phyloP scores from a whole-genome alignment of 2,888 invertebrate genomes.

The Hedychridium roseum region DNA sequence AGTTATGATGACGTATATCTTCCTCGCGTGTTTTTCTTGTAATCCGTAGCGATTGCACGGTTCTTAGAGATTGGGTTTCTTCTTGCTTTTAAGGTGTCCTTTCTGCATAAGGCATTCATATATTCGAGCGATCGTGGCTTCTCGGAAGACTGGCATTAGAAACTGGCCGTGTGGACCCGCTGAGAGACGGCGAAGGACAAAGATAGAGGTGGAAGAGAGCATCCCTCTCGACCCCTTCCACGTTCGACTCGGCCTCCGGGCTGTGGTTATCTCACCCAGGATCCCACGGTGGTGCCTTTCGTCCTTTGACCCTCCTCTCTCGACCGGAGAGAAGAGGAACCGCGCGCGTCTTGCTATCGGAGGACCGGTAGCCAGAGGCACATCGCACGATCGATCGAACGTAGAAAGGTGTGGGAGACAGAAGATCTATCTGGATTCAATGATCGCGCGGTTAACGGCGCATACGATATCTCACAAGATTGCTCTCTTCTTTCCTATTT shows the following conservation, averaged over 20 bases:
- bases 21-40: no score
- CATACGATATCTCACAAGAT: not conserved
- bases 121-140: slow-evolving; percentile 45
- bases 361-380: slow-evolving; percentile 21
- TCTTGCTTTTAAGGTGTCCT: no score
- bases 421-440: slow-evolving; percentile 37
- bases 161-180: slow-evolving; percentile 40
- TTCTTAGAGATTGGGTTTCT: no score
- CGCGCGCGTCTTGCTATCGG: slow-evolving; percentile 13
- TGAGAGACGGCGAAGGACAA: slow-evolving; percentile 5
- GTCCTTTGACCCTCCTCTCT: slow-evolving; percentile 51
- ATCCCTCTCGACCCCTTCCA: slow-evolving; percentile 21
- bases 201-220: slow-evolving; percentile 7
- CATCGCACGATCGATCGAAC: slow-evolving; percentile 35
- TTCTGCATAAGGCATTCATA: slow-evolving; percentile 50
- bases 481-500: not conserved
- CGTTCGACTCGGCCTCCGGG: slow-evolving; percentile 27
- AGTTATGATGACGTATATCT: no score
- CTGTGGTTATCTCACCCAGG: slow-evolving; percentile 45
- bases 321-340: slow-evolving; percentile 22
- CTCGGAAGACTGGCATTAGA: slow-evolving; percentile 45
- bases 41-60: no score
- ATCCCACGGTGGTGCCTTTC: slow-evolving; percentile 55
- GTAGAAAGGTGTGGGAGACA: slow-evolving; percentile 21
- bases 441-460: slow-evolving; percentile 27